Conservation (phyloP, 2,888 invertebrate genomes). For the Pristionchus maxplancki region DNA sequence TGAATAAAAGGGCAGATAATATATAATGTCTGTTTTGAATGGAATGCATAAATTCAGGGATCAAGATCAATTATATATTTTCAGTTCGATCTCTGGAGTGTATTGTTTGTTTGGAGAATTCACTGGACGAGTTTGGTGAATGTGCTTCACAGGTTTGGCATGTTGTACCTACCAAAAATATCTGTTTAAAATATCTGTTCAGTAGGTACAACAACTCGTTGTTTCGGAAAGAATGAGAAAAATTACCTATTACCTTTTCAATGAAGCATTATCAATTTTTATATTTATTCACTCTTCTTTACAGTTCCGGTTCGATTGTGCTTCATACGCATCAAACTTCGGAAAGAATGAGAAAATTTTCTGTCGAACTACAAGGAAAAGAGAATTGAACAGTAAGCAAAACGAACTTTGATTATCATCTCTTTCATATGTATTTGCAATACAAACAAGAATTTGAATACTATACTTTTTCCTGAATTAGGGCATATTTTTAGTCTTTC, state of each 20-base stretch:
- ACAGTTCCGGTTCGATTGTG: slow-evolving; percentile 50
- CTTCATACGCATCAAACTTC: slow-evolving; percentile 57
- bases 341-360: slow-evolving; percentile 63
- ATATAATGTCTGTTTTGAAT: no score
- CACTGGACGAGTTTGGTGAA: slow-evolving; percentile 71
- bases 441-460: no score
- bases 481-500: no score
- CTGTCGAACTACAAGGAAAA: slow-evolving; percentile 71
- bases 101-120: slow-evolving; percentile 68
- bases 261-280: no score
- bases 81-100: slow-evolving; percentile 63
- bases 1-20: not conserved
- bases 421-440: not conserved
- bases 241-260: no score
- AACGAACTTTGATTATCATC: not conserved
- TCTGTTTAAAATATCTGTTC: not conserved
- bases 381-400: slow-evolving; percentile 62
- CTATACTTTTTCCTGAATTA: no score
- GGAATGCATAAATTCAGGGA: not conserved
- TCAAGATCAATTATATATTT: not conserved
- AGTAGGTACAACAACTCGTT: no score
- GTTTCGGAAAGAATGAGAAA: not conserved
- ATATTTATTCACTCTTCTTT: not conserved
- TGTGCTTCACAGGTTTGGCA: slow-evolving; percentile 56
- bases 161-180: not conserved